Evolutionary conservation across 2,113 vertebrate species (phyloP), one percentile per base, ranked within the genome.

Genomic region (Lathamus discolor): DNA sequence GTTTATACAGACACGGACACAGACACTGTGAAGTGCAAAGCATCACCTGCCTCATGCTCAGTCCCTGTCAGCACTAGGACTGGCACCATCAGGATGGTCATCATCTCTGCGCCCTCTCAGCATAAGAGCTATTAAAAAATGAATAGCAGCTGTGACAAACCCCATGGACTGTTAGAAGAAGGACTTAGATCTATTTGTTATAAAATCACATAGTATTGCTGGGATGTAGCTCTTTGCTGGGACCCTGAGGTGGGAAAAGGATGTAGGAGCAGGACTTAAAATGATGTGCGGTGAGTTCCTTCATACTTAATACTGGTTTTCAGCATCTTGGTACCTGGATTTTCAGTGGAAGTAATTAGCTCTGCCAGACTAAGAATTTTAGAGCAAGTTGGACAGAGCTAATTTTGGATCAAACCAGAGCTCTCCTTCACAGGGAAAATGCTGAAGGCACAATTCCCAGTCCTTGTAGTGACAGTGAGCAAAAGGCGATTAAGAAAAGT

Each of bases 271-370:
- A 72, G 57, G 62, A 89, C 66, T 93, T 85, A 61, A 95, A 96
- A 90, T 55, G 20, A 68, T 51, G 66, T 46, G 57, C 57, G 35
- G 16, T 48, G 77, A 44, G 39, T 46, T 94, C n/a, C 57, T 89
- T 79, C 2, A 1, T 31, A 77, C 28, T 48, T 70, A 39, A 28
- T 84, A 63, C 5, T 84, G 78, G 63, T 67, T 94, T 82, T 68
- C 62, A 89, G 27, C 39, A 61, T 35, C 48, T 64, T 43, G 23
- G 35, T 85, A 68, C 20, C 37, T 64, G 66, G 55, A 77, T 89
- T 91, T 93, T 78, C 66, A 67, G 52, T 49, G 69, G 57, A 95
- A 94, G 91, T 84, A 89, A 87, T 82, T 59, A 86, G 46, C 62
- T 61, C 9, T 75, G 69, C 77, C 79, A 93, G 92, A 83, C 5